A percentile compares a stretch with the other conserved stretches of the same genome.
Evolutionary conservation across 2,113 vertebrate species (phyloP).

Genomic region (Choloepus hoffmanni): DNA sequence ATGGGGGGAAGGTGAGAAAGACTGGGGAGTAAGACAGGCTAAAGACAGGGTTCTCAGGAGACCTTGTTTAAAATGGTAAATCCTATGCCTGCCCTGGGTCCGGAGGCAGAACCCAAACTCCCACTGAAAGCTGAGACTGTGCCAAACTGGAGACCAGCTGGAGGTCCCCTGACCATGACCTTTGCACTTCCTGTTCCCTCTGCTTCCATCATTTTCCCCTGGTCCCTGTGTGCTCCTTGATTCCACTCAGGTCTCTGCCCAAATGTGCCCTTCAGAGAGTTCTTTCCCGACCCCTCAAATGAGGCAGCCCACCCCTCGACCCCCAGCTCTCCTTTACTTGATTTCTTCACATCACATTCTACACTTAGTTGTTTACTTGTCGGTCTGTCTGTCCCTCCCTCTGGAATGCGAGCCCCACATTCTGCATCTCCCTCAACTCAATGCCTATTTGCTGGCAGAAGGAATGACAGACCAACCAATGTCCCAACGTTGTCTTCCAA

Average conservation of each 20-base stretch:
- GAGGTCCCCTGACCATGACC: background rate
- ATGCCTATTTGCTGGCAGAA: too few relatives aligned
- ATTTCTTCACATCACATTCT: too few relatives aligned
- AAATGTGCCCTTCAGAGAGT: background rate
- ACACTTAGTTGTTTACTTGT: too few relatives aligned
- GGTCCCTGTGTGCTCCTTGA: background rate
- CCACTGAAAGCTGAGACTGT: rapidly evolving
- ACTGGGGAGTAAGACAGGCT: background rate
- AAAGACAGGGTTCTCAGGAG: too few relatives aligned
- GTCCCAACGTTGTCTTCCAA: too few relatives aligned
- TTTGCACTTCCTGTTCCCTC: background rate
- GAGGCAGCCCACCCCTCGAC: background rate
- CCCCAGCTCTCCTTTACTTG: too few relatives aligned
- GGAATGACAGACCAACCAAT: too few relatives aligned
- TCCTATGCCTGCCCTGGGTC: background rate
- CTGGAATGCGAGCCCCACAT: too few relatives aligned
- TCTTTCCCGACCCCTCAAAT: background rate
- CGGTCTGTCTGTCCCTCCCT: too few relatives aligned
- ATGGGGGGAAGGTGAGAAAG: background rate
- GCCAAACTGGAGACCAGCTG: too few relatives aligned
- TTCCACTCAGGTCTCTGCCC: background rate
- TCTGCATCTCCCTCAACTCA: too few relatives aligned
- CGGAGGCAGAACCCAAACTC: background rate
- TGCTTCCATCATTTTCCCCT: background rate
- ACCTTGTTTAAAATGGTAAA: background rate